A percentile compares a stretch with the other conserved stretches of the same genome.
Evolutionary conservation across 1,140 invertebrate species (phyloP).

Genomic region (Leptonema lineaticorne): DNA sequence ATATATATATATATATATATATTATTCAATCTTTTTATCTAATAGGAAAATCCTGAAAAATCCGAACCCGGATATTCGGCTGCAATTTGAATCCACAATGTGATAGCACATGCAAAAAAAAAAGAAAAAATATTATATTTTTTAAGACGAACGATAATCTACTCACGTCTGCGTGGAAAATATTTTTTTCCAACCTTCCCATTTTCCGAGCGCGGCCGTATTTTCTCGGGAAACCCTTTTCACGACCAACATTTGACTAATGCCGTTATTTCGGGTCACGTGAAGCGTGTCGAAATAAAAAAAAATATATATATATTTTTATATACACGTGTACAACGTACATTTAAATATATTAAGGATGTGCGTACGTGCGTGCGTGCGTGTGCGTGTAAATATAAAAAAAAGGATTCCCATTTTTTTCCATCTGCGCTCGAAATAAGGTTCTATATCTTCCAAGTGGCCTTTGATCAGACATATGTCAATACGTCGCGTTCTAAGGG

Average conservation of each 20-base stretch:
- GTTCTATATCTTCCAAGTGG: neutral
- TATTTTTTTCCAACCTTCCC: neutral
- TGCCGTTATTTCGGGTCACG: constrained; percentile 31
- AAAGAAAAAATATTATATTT: too few species aligned
- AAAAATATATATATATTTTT: neutral
- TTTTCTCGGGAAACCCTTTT: constrained; percentile 29
- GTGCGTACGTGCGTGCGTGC: too few species aligned
- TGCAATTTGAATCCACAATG: neutral
- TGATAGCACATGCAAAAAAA: too few species aligned
- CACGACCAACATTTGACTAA: constrained; percentile 34
- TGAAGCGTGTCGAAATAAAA: neutral
- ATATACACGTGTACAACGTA: too few species aligned
- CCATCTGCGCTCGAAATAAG: neutral
- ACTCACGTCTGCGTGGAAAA: constrained; percentile 20
- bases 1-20: neutral
- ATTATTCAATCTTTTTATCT: neutral
- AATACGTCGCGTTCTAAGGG: neutral
- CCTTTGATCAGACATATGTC: constrained; percentile 7
- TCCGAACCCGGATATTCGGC: neutral
- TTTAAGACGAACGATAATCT: constrained; percentile 30
- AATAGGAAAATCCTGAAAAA: neutral
- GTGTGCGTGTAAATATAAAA: too few species aligned
- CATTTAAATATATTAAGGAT: too few species aligned
- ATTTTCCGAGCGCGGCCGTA: neutral
- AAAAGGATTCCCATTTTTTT: neutral